phyloP scores from a whole-genome alignment of 2,797 vertebrate genomes.

The Melanotaenia trifasciata region DNA sequence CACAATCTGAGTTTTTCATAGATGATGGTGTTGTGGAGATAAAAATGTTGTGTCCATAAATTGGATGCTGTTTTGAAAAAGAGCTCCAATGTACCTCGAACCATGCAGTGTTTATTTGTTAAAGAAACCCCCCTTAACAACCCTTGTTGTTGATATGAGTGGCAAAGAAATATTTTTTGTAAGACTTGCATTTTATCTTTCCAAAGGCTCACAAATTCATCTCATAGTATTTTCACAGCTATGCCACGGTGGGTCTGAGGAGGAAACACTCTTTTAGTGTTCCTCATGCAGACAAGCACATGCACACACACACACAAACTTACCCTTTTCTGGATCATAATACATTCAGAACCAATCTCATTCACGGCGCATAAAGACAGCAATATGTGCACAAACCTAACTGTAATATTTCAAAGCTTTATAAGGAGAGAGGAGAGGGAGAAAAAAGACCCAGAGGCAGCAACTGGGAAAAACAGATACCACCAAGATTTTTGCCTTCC shows the following conservation, averaged over 20 bases:
- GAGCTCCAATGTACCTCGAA: constrained; percentile 47
- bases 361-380: constrained; percentile 66
- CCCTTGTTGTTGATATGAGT: constrained; percentile 17
- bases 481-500: constrained; percentile 56
- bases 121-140: constrained; percentile 26
- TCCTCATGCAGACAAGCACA: constrained; percentile 17
- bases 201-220: constrained; percentile 18
- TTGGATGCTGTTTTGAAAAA: constrained; percentile 28
- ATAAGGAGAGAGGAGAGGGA: constrained; percentile 61
- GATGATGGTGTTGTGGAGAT: constrained; percentile 18
- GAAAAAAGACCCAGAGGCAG: constrained; percentile 69
- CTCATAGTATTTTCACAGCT: constrained; percentile 38
- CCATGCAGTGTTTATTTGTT: constrained; percentile 40
- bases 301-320: constrained; percentile 43
- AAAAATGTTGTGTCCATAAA: constrained; percentile 31
- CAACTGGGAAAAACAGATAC: constrained; percentile 74
- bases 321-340: constrained; percentile 62
- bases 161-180: constrained; percentile 31
- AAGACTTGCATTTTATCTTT: constrained; percentile 34
- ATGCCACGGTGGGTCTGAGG: constrained; percentile 38
- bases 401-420: constrained; percentile 76
- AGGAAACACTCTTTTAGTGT: constrained; percentile 25
- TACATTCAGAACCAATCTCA: constrained; percentile 70
- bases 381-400: constrained; percentile 70
- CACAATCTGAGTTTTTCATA: background rate